Evolutionary conservation across 2,113 vertebrate species (phyloP).

Genomic region (Hemiscyllium ocellatum): DNA sequence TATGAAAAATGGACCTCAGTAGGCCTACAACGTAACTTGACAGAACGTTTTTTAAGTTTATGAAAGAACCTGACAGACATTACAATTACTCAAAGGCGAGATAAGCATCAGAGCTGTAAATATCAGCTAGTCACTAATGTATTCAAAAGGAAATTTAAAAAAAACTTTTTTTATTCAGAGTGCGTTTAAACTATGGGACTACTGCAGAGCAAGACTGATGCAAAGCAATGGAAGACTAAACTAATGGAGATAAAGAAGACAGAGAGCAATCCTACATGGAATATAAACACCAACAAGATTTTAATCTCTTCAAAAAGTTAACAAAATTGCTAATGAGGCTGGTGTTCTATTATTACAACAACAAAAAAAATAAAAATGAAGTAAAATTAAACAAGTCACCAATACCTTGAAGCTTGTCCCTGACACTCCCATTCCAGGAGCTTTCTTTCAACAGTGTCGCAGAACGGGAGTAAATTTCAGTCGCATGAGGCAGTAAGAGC

Average conservation of each 20-base stretch:
- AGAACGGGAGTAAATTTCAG: conserved; percentile 89
- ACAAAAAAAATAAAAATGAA: background rate
- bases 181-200: background rate
- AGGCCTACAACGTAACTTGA: too few relatives aligned
- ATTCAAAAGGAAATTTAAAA: background rate
- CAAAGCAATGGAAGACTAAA: background rate
- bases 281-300: background rate
- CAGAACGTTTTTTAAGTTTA: too few relatives aligned
- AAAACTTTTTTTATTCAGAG: background rate
- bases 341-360: background rate
- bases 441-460: conserved; percentile 82
- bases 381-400: background rate
- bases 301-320: background rate
- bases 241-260: background rate
- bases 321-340: background rate
- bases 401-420: conserved; percentile 83
- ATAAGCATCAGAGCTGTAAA: background rate
- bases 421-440: conserved; percentile 86
- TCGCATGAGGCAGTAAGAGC: conserved; percentile 88
- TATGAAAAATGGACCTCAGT: too few relatives aligned
- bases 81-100: background rate
- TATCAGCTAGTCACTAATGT: background rate
- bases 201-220: background rate
- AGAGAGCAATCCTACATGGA: background rate
- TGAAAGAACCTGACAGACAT: too few relatives aligned